Conservation (phyloP, 2,797 vertebrate genomes). For the Enteromius paludinosus region DNA sequence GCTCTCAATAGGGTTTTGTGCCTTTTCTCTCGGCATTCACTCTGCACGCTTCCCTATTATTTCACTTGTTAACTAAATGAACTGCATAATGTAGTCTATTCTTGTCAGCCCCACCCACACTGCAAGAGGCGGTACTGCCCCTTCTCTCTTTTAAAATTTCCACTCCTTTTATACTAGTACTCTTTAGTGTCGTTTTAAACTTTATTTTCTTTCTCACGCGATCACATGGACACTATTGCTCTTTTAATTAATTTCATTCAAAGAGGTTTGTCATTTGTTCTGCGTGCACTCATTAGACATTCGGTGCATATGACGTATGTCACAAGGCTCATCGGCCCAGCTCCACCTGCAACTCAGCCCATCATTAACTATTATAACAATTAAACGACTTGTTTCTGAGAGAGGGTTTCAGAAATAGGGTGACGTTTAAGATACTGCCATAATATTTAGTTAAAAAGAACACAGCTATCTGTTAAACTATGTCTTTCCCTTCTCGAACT, state of each 20-base stretch:
- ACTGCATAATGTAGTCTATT: conserved; percentile 99
- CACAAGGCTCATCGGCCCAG: conserved; percentile 14
- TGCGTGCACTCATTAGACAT: conserved; percentile 44
- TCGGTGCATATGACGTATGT: conserved; percentile 25
- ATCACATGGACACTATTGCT: conserved; percentile 58
- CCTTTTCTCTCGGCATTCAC: conserved; percentile 97
- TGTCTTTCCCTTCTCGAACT: background rate
- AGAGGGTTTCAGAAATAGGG: background rate
- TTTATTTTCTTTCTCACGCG: conserved; percentile 76
- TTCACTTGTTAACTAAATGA: conserved; percentile 99
- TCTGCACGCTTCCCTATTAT: conserved; percentile 99
- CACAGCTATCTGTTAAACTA: background rate
- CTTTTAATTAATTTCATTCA: conserved; percentile 56
- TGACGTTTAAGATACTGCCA: background rate
- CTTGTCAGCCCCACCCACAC: conserved; percentile 99
- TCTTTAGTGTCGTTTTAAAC: conserved; percentile 79
- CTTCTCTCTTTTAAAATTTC: conserved; percentile 83
- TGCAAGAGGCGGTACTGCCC: conserved; percentile 85
- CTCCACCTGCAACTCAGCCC: conserved; percentile 53
- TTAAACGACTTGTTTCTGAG: conserved; percentile 12
- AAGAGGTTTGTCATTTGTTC: conserved; percentile 22
- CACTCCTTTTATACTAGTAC: conserved; percentile 71
- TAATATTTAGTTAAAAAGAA: background rate
- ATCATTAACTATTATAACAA: conserved; percentile 13
- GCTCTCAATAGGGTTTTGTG: conserved; percentile 98